A percentile compares a stretch with the other conserved stretches of the same genome.
Evolutionary conservation across 2,113 vertebrate genomes (phyloP).

Genomic region (Zapornia atra): DNA sequence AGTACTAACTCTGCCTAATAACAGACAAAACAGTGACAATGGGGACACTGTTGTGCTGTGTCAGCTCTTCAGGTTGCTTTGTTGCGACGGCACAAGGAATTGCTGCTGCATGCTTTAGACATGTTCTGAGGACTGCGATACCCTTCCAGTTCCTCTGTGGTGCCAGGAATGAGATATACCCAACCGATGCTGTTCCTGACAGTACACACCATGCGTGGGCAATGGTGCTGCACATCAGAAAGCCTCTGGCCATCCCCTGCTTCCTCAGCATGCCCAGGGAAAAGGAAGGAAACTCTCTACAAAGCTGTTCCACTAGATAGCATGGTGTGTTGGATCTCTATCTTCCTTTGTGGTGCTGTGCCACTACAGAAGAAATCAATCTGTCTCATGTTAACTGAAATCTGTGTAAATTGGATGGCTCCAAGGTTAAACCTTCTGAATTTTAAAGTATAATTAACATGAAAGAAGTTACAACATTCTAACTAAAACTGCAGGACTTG

Average conservation of each 20-base stretch:
- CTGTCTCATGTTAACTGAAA: neutral
- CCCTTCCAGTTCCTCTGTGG: neutral
- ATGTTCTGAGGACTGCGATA: neutral
- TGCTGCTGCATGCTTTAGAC: neutral
- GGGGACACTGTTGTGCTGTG: neutral
- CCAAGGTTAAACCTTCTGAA: neutral
- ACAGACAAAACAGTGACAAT: neutral
- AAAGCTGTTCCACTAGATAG: neutral
- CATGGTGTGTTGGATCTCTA: neutral
- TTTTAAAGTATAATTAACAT: neutral
- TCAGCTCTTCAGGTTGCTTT: neutral
- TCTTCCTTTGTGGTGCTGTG: neutral
- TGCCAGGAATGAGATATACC: neutral
- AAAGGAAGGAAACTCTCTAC: neutral
- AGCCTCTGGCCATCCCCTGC: neutral
- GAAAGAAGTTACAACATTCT: neutral
- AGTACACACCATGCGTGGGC: too few relatives aligned
- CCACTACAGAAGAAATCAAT: neutral
- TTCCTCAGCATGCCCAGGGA: neutral
- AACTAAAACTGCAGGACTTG: neutral
- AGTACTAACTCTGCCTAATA: neutral
- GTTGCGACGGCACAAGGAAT: neutral
- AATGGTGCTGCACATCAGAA: neutral
- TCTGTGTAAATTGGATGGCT: neutral
- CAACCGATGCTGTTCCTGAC: neutral